Percentiles rank a stretch among this genome's conserved stretches.
Conservation (phyloP, 2,797 vertebrate genomes). For the Microtus californicus region DNA sequence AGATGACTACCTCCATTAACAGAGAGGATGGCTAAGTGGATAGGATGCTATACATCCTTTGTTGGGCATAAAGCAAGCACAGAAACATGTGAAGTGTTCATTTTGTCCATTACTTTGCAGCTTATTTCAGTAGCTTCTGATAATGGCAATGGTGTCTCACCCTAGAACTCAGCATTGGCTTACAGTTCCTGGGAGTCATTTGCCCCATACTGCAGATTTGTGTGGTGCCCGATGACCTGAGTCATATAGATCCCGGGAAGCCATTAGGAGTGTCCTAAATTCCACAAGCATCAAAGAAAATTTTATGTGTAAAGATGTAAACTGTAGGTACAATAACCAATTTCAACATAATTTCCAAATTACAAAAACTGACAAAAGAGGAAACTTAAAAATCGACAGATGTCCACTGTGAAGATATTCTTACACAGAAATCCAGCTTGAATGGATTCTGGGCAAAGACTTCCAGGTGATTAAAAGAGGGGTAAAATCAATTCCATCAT, state of each 20-base stretch:
- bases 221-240: not conserved
- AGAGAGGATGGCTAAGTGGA: not conserved
- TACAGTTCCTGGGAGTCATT: not conserved
- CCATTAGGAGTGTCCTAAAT: not conserved
- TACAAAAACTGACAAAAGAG: conserved; percentile 54
- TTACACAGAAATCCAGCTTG: not conserved
- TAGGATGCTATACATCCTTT: not conserved
- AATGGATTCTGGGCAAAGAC: not conserved
- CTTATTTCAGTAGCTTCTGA: not conserved
- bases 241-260: not conserved
- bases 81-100: not conserved
- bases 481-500: conserved; percentile 20
- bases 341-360: not conserved
- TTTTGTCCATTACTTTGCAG: not conserved
- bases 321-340: not conserved
- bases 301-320: conserved; percentile 27
- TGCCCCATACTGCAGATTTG: not conserved
- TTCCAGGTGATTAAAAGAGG: conserved; percentile 26
- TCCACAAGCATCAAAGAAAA: not conserved
- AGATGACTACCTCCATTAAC: not conserved
- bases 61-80: not conserved
- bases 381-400: conserved; percentile 55
- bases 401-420: conserved; percentile 6
- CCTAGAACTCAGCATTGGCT: not conserved
- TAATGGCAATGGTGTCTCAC: not conserved